These are phyloP conservation scores for Ceratotherium simum DNA, from an alignment of 2,113 vertebrate genomes.

Conservation along the genomic window DNA sequence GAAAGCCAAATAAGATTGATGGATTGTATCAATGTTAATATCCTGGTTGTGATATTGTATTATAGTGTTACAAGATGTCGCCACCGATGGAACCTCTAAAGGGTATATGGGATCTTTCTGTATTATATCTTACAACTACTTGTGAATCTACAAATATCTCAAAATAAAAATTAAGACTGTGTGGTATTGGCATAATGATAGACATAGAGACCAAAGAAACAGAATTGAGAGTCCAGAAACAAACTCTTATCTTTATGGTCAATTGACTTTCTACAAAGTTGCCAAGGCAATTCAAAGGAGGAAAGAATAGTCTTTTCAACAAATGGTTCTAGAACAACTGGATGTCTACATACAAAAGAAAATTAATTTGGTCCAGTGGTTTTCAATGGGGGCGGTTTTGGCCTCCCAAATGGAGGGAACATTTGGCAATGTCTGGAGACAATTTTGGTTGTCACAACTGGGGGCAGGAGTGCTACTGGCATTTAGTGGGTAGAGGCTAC, in stretches of 20 bases:
- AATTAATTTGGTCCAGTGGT: background rate
- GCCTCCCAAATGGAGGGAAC: background rate
- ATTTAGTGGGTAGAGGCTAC: background rate
- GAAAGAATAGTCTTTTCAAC: constrained; percentile 41
- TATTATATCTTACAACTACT: constrained; percentile 3
- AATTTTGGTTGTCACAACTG: background rate
- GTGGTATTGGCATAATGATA: background rate
- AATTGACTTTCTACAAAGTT: background rate
- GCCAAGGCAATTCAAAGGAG: background rate
- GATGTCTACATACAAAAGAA: background rate
- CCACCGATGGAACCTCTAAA: background rate
- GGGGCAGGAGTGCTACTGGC: background rate
- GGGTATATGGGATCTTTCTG: background rate
- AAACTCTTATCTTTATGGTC: background rate
- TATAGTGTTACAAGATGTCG: background rate
- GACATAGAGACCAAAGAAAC: background rate
- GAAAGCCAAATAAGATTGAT: background rate
- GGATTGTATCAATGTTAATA: background rate
- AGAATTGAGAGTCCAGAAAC: background rate
- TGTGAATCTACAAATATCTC: background rate
- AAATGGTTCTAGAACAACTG: background rate
- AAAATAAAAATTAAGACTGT: background rate
- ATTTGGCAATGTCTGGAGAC: background rate
- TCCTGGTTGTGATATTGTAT: background rate
- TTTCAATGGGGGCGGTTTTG: background rate